phyloP scores from a whole-genome alignment of 2,113 vertebrate species.

The Leptodactylus fuscus region DNA sequence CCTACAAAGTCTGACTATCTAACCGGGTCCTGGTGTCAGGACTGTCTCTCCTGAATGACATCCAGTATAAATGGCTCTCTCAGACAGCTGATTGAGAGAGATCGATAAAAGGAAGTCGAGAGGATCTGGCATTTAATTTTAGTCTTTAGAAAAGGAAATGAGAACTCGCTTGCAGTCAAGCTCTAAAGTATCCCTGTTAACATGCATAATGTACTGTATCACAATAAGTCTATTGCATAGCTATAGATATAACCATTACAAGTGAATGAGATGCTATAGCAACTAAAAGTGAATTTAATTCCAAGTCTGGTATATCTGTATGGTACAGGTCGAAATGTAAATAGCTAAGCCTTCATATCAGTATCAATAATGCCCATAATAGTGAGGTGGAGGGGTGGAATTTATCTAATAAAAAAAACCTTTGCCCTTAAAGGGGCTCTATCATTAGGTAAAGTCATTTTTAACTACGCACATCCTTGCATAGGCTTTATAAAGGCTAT shows the following conservation, averaged over 20 bases:
- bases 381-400: too few species aligned
- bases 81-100: slow-evolving; percentile 39
- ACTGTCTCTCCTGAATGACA: slow-evolving; percentile 32
- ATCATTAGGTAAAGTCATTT: too few species aligned
- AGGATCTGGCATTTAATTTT: slow-evolving; percentile 45
- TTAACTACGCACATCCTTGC: too few species aligned
- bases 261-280: neutral
- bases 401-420: too few species aligned
- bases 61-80: slow-evolving; percentile 43
- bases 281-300: neutral
- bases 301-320: neutral
- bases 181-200: neutral
- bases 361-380: neutral
- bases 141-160: slow-evolving; percentile 34
- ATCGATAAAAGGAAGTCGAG: slow-evolving; percentile 30
- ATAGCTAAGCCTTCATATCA: neutral
- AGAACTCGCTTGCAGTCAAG: neutral
- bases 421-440: too few species aligned
- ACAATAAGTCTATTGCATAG: neutral
- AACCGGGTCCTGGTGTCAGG: slow-evolving; percentile 21
- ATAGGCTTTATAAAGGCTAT: too few species aligned
- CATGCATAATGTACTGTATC: neutral
- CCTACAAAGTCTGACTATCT: slow-evolving; percentile 44
- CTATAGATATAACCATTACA: neutral
- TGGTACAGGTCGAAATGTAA: neutral